Evolutionary conservation across 2,888 invertebrate species (phyloP), one percentile per base, ranked within the genome.

Genomic region (Megaustenia siamemsis): DNA sequence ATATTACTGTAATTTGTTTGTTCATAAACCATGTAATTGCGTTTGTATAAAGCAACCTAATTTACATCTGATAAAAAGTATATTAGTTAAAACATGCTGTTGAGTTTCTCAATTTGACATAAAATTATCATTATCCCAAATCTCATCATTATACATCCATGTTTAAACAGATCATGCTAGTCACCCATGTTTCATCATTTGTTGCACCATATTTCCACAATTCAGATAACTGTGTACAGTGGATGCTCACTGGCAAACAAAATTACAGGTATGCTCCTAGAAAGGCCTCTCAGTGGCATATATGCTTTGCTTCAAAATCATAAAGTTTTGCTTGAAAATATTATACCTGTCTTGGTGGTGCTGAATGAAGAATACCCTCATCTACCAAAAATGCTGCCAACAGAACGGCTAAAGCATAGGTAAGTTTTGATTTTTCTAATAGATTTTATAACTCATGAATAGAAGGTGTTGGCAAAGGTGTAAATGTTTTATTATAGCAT

Each of bases 211-310:
- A 32, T 66, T 80, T 35, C 0, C 4, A 6, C 53, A 3, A n/a
- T 69, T 38, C 49, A 80, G 80, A 21, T n/a, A 35, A 24, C 4
- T 15, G 45, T 32, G 40, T 28, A 1, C 21, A 24, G 35, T 49
- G 69, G 38, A 38, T 80, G 40, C 38, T 8, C 24, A 15, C 69
- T 71, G 38, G 82, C 28, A 15, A 73, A 82, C 38, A 82, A 82
- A 82, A 73, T 82, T 43, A 82, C 82, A 60, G 82, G 82, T 4
- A 82, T 82, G 82, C 56, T 82, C 56, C 40, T 82, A 40, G 82
- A 82, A 40, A 71, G 82, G 28, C 73, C 82, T n/a, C 18, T 38
- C 28, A 73, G 40, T 28, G 82, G 73, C 35, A 40, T 82, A 21
- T 40, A 43, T 21, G 12, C 45, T 1, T 73, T 82, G 71, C 69